Base-by-base conservation (phyloP, 2,888 invertebrate species). In the Hecatera dysodea region DNA sequence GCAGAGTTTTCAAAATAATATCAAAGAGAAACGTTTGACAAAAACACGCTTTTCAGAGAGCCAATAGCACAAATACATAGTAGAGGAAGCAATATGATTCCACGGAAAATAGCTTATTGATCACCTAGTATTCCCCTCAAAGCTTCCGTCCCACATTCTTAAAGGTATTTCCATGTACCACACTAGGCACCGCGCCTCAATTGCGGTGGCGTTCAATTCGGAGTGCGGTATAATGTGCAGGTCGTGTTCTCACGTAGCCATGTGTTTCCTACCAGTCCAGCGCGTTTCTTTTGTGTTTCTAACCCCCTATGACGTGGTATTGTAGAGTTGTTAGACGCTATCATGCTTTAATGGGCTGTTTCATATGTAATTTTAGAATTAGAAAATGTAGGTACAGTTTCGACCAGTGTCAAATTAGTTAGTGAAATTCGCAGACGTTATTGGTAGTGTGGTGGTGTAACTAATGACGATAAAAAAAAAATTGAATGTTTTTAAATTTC, bases 211-310 rank as follows among this genome's bases (percentile, higher is more conserved):
- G 59, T 64, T 55, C 59, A 50, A 63, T 74, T 75, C 64, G 61
- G 24, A 75, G 71, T 50, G 68, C 48, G 60, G 61, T 67, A 61
- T 82, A 75, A 81, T 79, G 72, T 68, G 69, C 69, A 75, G 80
- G 72, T 78, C 70, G 72, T 78, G 83, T 83, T 78, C 83, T 81
- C 83, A 82, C 78, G 81, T 78, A 83, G 70, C 68, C 75, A 59
- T 71, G 83, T 72, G 75, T 70, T 78, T 68, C 59, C 72, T 78
- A 72, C 70, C 64, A 77, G 69, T 67, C 56, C 75, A 67, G 22
- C 29, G 50, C 67, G 19, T 75, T 83, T 80, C 64, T 81, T 78
- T 82, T 83, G 83, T 83, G 50, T 75, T 67, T 57, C 39, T 60
- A 60, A 46, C 52, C 24, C 9, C 44, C 22, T 66, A 71, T 52